Evolutionary conservation across 2,797 vertebrate species (phyloP).

Genomic region (Lacerta bilineata): DNA sequence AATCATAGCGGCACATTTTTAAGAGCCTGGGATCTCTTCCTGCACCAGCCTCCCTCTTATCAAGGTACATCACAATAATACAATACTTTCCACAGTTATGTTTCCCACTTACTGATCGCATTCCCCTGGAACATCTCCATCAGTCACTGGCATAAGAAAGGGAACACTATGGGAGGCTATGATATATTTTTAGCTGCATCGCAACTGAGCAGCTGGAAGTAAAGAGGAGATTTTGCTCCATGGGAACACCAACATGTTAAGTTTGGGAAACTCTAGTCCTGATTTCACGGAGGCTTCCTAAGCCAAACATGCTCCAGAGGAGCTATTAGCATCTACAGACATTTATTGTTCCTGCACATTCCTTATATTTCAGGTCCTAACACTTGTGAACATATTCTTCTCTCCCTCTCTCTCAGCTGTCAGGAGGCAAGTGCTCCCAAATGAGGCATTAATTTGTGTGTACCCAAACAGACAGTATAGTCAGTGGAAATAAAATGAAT

Average conservation of each 20-base stretch:
- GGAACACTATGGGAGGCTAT: not conserved
- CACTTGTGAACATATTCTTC: not conserved
- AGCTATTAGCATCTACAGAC: conserved; percentile 38
- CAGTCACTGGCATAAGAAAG: conserved; percentile 14
- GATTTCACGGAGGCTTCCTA: conserved; percentile 45
- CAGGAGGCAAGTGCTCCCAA: conserved; percentile 6
- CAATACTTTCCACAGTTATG: conserved; percentile 6
- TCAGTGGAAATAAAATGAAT: conserved; percentile 5
- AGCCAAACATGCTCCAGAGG: conserved; percentile 27
- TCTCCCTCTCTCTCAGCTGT: not conserved
- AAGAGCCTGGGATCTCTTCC: no score
- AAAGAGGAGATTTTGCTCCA: conserved; percentile 38
- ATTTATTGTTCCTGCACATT: not conserved
- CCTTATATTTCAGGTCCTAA: conserved; percentile 12
- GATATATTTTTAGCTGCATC: conserved; percentile 47
- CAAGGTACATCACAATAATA: no score
- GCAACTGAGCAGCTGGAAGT: conserved; percentile 46
- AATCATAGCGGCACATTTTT: no score
- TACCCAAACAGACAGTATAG: not conserved
- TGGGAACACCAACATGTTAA: not conserved
- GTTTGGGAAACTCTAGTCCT: conserved; percentile 45
- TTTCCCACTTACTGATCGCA: conserved; percentile 3
- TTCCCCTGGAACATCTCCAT: not conserved
- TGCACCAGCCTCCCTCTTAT: no score
- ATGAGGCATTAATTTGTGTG: not conserved